Evolutionary conservation across 1,140 invertebrate species (phyloP), one percentile per base, ranked within the genome.

Genomic region (Rhysida immarginata): DNA sequence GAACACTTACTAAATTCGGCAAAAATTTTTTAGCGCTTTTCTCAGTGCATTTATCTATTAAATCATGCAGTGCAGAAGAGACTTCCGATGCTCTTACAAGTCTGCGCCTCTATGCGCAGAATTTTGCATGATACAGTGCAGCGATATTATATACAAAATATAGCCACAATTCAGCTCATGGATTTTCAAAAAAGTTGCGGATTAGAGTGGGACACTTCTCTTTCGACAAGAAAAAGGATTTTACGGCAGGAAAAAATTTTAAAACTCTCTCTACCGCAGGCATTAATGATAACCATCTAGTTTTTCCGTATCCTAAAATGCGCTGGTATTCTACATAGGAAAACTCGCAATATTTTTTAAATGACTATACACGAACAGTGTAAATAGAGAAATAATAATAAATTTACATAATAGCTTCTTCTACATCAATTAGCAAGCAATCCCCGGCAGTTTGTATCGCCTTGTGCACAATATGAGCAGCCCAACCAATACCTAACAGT

Each of bases 311-410:
- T 21, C 46, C 55, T 24, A 65, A 48, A 23, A 66, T 26, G 50
- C 51, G 50, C 48, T 61, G 48, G 51, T 62, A 66, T 41, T 59
- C 58, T 21, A 58, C 56, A 11, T 61, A 56, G 18, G 42, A 57
- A 58, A 48, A 55, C 25, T 67, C 62, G 61, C 64, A 68, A 63
- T 66, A 68, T 48, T 63, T 55, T 60, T 69, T 68, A 18, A 69
- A 48, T 14, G 21, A 42, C 56, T 62, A 59, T n/a, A 66, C 64
- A 46, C 60, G 55, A 23, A 65, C 60, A 29, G 60, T 68, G 48
- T 64, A 64, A 41, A 65, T 66, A 60, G 61, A 62, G 61, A 69
- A 69, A 59, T 61, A 61, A 43, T 29, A 53, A 60, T 64, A 66
- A 41, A 67, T 63, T 61, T 68, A 66, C 5, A 62, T 51, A 50